Evolutionary conservation across 1,140 invertebrate species (phyloP), one percentile per base, ranked within the genome.

Genomic region (Ostrea denselamellosa): DNA sequence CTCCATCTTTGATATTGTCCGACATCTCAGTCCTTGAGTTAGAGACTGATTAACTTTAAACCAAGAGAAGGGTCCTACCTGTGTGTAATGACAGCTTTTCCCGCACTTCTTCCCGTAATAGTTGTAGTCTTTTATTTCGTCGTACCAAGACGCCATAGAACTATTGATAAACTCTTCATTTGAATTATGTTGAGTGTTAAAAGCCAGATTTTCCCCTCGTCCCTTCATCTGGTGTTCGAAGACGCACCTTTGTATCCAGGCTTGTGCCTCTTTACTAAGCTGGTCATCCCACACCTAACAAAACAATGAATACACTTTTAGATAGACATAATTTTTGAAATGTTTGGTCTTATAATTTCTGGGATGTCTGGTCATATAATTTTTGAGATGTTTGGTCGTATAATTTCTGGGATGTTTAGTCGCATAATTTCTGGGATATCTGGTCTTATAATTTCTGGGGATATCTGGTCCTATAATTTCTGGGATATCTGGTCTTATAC

Each of bases 201-300:
- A 91, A 71, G 86, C 87, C 52, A 91, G 58, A 82, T 91, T 91
- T 53, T 90, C 89, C 12, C 90, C 91, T 0, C 81, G 22, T 28
- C 85, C 89, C 62, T 85, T 86, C 54, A 25, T 81, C 52, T 89
- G 86, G n/a, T 90, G 90, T 25, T 90, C 83, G 85, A 90, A 91
- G 8, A 53, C 34, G 71, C 91, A 91, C n/a, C 83, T 53, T 14
- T 86, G 52, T 10, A 84, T 85, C 90, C 90, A 91, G 9, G 87
- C 83, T 22, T n/a, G 84, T 0, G 91, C 91, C n/a, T 91, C 68
- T 12, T 65, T 44, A 0, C 87, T 89, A 53, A 91, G 81, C 14
- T 51, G 44, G 51, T 90, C 85, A 51, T 90, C 90, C 91, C 91
- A 91, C 58, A 56, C 87, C 91, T 91, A 34, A n/a, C 85, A 19